Conservation (phyloP, 2,888 invertebrate species). For the Omphaloscelis lunosa region DNA sequence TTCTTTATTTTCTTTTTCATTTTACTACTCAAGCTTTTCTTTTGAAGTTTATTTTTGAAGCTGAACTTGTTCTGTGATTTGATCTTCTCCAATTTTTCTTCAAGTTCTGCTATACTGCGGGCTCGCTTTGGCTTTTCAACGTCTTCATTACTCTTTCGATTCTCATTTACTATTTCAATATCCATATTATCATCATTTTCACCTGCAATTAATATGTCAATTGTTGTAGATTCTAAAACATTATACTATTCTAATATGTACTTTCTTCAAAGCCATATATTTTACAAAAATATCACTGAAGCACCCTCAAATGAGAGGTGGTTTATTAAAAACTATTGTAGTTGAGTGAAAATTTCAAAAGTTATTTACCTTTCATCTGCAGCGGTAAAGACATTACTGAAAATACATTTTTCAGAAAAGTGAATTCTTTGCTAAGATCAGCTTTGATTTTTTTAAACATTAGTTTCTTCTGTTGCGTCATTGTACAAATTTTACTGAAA, state of each 20-base stretch:
- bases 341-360: background rate
- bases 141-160: conserved; percentile 72
- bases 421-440: conserved; percentile 88
- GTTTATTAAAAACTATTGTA: background rate
- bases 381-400: conserved; percentile 89
- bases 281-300: background rate
- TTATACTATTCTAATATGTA: background rate
- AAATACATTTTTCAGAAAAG: conserved; percentile 91
- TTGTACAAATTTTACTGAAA: conserved; percentile 47
- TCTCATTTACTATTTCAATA: conserved; percentile 80
- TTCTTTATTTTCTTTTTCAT: conserved; percentile 92
- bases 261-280: background rate
- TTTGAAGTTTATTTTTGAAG: conserved; percentile 92
- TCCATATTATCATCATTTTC: conserved; percentile 83
- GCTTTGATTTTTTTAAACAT: conserved; percentile 81
- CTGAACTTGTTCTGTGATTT: conserved; percentile 91
- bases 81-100: conserved; percentile 91
- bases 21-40: conserved; percentile 92
- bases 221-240: conserved; percentile 3
- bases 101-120: conserved; percentile 91
- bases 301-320: background rate
- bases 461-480: conserved; percentile 72
- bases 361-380: conserved; percentile 81
- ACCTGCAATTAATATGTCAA: conserved; percentile 70
- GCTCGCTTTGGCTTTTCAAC: conserved; percentile 87